These are phyloP conservation scores for Eutolmus rufibarbis DNA, from an alignment of 2,888 invertebrate species.

Conservation along the genomic window DNA sequence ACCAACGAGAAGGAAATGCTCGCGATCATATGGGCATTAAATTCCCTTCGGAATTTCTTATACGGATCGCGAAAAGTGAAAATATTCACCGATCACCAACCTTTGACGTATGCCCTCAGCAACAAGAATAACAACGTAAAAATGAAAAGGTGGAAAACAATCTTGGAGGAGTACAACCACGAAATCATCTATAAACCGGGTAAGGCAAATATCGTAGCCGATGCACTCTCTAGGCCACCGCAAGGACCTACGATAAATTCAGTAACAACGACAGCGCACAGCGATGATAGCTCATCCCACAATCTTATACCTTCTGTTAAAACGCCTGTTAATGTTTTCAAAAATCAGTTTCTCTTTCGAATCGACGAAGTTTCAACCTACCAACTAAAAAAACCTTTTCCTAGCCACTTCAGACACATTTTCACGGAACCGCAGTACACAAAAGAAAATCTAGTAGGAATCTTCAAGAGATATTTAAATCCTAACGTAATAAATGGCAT, in stretches of 20 bases:
- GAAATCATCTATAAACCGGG: conserved; percentile 42
- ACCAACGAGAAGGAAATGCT: conserved; percentile 33
- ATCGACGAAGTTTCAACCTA: background rate
- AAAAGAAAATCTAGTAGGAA: background rate
- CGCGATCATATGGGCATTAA: conserved; percentile 10
- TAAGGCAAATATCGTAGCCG: conserved; percentile 23
- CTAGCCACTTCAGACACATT: background rate
- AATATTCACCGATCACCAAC: conserved; percentile 26
- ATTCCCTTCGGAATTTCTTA: background rate
- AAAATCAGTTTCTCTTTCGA: conserved; percentile 1
- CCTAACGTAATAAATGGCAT: background rate
- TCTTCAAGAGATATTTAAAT: background rate
- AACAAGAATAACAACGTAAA: conserved; percentile 41
- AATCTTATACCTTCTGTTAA: background rate
- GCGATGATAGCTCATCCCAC: background rate
- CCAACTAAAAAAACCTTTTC: background rate
- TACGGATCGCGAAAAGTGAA: background rate
- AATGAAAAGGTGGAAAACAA: conserved; percentile 46
- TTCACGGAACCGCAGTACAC: background rate
- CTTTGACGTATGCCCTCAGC: conserved; percentile 34
- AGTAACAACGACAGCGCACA: background rate
- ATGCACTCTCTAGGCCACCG: background rate
- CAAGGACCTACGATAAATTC: background rate
- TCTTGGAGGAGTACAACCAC: conserved; percentile 45
- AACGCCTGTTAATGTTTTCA: conserved; percentile 45